These are phyloP conservation scores for Asbolus verrucosus DNA, from an alignment of 1,140 invertebrate species.

Conservation along the genomic window DNA sequence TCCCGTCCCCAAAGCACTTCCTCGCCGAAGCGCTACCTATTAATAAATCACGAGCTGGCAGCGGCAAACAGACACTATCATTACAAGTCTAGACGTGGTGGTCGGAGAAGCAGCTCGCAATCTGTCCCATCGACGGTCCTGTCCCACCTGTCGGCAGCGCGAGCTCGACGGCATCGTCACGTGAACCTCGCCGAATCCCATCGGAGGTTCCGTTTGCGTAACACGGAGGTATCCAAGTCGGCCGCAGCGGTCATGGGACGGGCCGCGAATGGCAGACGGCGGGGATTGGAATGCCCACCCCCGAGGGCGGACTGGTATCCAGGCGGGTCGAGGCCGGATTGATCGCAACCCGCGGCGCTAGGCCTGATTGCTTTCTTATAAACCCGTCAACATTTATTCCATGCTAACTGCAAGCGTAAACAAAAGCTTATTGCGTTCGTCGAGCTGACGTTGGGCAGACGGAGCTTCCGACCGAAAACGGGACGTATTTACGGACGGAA, in stretches of 20 bases:
- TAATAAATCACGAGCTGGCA: too few relatives aligned
- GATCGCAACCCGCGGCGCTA: slow-evolving; percentile 50
- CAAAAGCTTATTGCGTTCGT: slow-evolving; percentile 33
- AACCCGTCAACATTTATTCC: slow-evolving; percentile 53
- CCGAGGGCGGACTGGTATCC: slow-evolving; percentile 42
- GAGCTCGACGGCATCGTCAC: not conserved
- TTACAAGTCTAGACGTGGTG: too few relatives aligned
- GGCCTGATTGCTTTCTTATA: slow-evolving; percentile 57
- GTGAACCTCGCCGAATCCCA: slow-evolving; percentile 9
- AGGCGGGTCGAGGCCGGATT: slow-evolving; percentile 38
- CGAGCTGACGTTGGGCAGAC: not conserved
- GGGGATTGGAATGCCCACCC: slow-evolving; percentile 41
- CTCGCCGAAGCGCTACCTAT: too few relatives aligned
- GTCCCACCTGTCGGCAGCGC: slow-evolving; percentile 2
- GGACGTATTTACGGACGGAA: not conserved
- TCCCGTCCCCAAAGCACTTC: too few relatives aligned
- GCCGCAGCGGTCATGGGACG: slow-evolving; percentile 22
- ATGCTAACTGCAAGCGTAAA: slow-evolving; percentile 52
- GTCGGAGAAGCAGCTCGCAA: not conserved
- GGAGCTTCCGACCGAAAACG: not conserved
- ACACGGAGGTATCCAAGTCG: not conserved
- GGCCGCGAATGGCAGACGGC: slow-evolving; percentile 30
- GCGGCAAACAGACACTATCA: too few relatives aligned
- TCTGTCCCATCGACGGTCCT: not conserved
- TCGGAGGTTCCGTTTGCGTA: not conserved